These are phyloP conservation scores for Stegophylla sp. DNA, from an alignment of 2,888 invertebrate genomes.

Conservation along the genomic window DNA sequence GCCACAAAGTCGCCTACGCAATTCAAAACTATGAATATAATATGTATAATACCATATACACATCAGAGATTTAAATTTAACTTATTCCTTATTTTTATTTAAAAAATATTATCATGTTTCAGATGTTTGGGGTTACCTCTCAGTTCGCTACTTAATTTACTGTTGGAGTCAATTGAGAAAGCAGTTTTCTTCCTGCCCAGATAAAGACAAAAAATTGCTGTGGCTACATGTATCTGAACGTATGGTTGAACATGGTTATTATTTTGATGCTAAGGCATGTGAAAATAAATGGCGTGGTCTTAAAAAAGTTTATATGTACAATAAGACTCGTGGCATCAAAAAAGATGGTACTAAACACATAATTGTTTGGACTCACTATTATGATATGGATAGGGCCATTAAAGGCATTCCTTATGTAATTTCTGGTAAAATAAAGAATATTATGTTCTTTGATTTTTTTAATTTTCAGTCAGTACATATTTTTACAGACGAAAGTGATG, in stretches of 20 bases:
- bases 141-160: constrained; percentile 35
- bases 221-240: constrained; percentile 31
- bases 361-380: constrained; percentile 22
- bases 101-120: not conserved
- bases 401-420: constrained; percentile 19
- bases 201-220: constrained; percentile 6
- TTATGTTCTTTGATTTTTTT: not conserved
- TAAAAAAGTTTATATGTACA: constrained; percentile 39
- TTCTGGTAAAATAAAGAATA: constrained; percentile 23
- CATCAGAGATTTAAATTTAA: no score
- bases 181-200: constrained; percentile 18
- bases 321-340: constrained; percentile 1
- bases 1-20: no score
- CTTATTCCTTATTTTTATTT: not conserved
- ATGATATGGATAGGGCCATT: constrained; percentile 39
- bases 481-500: not conserved
- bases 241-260: constrained; percentile 40
- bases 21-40: no score
- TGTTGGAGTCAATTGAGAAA: constrained; percentile 40
- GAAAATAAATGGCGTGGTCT: constrained; percentile 48
- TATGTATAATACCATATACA: no score
- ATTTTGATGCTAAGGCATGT: constrained; percentile 24
- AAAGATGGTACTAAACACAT: constrained; percentile 14
- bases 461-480: not conserved
- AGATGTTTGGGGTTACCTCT: constrained; percentile 19